A percentile compares a stretch with the other conserved stretches of the same genome.
Evolutionary conservation across 2,797 vertebrate species (phyloP).

Genomic region (Hyperoplus lanceolatus): DNA sequence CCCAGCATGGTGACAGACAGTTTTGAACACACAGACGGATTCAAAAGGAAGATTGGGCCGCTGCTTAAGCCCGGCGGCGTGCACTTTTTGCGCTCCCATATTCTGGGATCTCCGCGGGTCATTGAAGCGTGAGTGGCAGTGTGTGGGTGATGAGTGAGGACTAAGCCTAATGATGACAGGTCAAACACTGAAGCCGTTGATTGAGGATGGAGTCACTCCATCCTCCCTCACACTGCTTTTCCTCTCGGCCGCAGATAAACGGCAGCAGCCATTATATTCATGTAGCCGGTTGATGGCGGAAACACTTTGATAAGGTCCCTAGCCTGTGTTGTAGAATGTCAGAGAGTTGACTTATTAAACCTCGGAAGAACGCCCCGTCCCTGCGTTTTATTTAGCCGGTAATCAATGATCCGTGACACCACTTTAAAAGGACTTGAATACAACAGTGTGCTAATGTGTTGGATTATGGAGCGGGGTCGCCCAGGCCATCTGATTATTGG

Average conservation of each 20-base stretch:
- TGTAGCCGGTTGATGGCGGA: constrained; percentile 44
- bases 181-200: constrained; percentile 81
- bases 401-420: constrained; percentile 50
- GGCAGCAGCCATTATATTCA: constrained; percentile 55
- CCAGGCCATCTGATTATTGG: constrained; percentile 28
- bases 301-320: constrained; percentile 54
- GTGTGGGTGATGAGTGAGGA: constrained; percentile 78
- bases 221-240: constrained; percentile 56
- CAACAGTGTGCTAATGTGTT: constrained; percentile 45
- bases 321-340: constrained; percentile 53
- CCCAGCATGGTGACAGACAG: constrained; percentile 62
- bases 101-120: constrained; percentile 64
- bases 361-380: constrained; percentile 46
- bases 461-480: constrained; percentile 31
- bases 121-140: constrained; percentile 70
- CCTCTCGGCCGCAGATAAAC: constrained; percentile 65
- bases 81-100: constrained; percentile 56
- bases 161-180: constrained; percentile 83
- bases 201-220: constrained; percentile 76
- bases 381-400: constrained; percentile 37
- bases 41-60: constrained; percentile 52
- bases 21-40: constrained; percentile 74
- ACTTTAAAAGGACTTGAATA: constrained; percentile 40
- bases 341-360: constrained; percentile 56
- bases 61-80: constrained; percentile 57